These are phyloP conservation scores for Coremacera marginata DNA, from an alignment of 2,888 invertebrate genomes.

Conservation along the genomic window DNA sequence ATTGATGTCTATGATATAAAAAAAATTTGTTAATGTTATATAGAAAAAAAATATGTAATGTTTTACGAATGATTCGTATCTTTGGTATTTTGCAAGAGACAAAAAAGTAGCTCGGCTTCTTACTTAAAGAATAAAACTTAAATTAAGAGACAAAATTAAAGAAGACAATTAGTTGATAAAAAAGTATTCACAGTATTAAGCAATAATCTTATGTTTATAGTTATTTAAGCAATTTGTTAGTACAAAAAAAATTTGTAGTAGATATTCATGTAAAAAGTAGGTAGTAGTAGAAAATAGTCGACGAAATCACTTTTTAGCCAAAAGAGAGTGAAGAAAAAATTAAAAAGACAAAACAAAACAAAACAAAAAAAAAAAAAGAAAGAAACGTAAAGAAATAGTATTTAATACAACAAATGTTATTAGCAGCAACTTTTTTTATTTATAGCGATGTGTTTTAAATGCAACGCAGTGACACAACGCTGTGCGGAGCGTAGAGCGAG, in stretches of 20 bases:
- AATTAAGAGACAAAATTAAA: slow-evolving; percentile 11
- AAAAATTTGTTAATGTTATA: slow-evolving; percentile 23
- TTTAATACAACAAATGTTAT: neutral
- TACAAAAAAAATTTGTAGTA: neutral
- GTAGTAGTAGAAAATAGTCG: neutral
- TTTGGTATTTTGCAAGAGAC: slow-evolving; percentile 48
- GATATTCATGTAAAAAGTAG: neutral
- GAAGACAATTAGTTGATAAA: neutral
- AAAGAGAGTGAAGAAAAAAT: neutral
- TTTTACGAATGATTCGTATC: slow-evolving; percentile 53
- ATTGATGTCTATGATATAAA: slow-evolving; percentile 2
- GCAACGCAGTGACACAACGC: neutral
- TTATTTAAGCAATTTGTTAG: neutral
- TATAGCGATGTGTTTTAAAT: slow-evolving; percentile 13
- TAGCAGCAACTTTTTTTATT: neutral
- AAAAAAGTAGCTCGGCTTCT: slow-evolving; percentile 27
- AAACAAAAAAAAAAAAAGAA: neutral
- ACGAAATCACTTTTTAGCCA: neutral
- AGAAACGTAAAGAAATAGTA: neutral
- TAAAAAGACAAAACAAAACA: neutral
- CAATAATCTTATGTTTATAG: neutral
- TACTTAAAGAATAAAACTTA: slow-evolving; percentile 22
- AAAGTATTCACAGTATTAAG: slow-evolving; percentile 16
- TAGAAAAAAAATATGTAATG: slow-evolving; percentile 40
- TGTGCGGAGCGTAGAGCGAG: neutral